Percentiles rank a stretch among this genome's conserved stretches.
phyloP scores from a whole-genome alignment of 2,888 invertebrate species.

The Drosophila falleni region DNA sequence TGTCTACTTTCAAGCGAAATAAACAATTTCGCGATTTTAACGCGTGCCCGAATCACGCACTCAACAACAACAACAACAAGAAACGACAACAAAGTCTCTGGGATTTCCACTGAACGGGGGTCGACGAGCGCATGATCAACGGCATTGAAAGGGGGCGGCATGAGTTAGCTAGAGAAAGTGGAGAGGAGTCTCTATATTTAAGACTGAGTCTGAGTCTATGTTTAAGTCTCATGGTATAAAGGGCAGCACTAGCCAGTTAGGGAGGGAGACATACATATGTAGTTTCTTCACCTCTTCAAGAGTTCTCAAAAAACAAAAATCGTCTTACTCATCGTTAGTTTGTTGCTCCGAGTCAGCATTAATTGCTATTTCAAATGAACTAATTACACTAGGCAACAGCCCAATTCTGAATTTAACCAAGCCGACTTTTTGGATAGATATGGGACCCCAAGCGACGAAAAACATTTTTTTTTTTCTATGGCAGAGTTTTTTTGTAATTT shows the following conservation, averaged over 20 bases:
- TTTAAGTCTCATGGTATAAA: slow-evolving; percentile 32
- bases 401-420: no score
- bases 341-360: slow-evolving; percentile 26
- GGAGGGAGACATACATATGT: neutral
- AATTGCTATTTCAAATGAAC: slow-evolving; percentile 13
- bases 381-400: no score
- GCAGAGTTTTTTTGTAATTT: no score
- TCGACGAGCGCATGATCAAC: slow-evolving; percentile 44
- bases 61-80: slow-evolving; percentile 21
- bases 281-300: slow-evolving; percentile 55
- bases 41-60: slow-evolving; percentile 73
- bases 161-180: neutral
- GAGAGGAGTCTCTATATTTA: neutral
- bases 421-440: no score
- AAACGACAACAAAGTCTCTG: slow-evolving; percentile 49
- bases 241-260: slow-evolving; percentile 25
- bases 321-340: slow-evolving; percentile 39
- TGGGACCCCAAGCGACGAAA: no score
- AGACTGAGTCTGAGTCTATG: neutral
- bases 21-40: slow-evolving; percentile 39
- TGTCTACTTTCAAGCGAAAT: slow-evolving; percentile 18
- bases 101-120: slow-evolving; percentile 42
- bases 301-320: neutral
- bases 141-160: slow-evolving; percentile 1
- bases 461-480: no score